These are phyloP conservation scores for Neolamprologus sp. DNA, from an alignment of 2,113 vertebrate species.

Conservation along the genomic window DNA sequence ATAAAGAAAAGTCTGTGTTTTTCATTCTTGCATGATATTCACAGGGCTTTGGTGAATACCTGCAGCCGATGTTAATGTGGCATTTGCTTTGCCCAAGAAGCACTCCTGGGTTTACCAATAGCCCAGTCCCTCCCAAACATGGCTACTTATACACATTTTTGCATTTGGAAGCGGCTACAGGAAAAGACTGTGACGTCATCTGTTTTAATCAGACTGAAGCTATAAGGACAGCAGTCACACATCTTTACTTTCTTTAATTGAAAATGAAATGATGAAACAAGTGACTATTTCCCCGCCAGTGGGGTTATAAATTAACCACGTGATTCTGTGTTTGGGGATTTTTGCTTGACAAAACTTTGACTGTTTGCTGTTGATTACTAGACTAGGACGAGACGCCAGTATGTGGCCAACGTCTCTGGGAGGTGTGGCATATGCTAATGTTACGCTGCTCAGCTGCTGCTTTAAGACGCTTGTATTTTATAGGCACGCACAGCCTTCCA, in stretches of 20 bases:
- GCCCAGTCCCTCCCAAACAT: not conserved
- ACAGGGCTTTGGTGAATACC: not conserved
- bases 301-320: not conserved
- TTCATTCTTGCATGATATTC: not conserved
- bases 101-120: not conserved
- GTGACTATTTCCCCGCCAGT: not conserved
- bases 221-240: not conserved
- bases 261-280: not conserved
- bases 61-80: not conserved
- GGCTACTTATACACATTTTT: not conserved
- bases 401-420: not conserved
- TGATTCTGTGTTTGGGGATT: not conserved
- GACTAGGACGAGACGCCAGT: not conserved
- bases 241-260: not conserved
- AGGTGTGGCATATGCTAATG: not conserved
- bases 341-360: not conserved
- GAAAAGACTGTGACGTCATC: not conserved
- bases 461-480: not conserved
- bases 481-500: not conserved
- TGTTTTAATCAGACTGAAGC: not conserved
- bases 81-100: not conserved
- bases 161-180: not conserved
- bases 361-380: not conserved
- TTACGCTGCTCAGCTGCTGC: not conserved
- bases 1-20: not conserved